phyloP scores from a whole-genome alignment of 1,140 invertebrate genomes.

The Meteorus sp. region DNA sequence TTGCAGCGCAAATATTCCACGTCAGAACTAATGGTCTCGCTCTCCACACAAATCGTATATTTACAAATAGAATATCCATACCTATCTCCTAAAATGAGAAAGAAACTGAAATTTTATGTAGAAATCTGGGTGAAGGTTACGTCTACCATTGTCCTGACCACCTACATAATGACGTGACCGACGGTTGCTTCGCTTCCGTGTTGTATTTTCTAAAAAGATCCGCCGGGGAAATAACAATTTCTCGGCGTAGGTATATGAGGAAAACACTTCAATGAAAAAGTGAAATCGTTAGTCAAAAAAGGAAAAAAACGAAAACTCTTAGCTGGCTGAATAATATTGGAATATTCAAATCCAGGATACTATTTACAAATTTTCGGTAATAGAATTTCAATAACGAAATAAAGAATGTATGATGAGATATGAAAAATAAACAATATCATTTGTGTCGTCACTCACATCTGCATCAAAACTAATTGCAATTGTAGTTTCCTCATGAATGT shows the following conservation, averaged over 20 bases:
- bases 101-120: conserved; percentile 17
- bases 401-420: too few relatives aligned
- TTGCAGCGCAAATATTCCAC: conserved; percentile 41
- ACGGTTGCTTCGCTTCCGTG: conserved; percentile 30
- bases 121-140: conserved; percentile 41
- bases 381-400: too few relatives aligned
- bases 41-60: conserved; percentile 30
- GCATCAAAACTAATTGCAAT: too few relatives aligned
- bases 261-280: conserved; percentile 31
- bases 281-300: conserved; percentile 35
- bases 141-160: conserved; percentile 11
- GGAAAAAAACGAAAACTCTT: too few relatives aligned
- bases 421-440: too few relatives aligned
- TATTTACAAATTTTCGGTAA: too few relatives aligned
- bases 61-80: conserved; percentile 28
- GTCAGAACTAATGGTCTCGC: conserved; percentile 31
- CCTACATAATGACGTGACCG: conserved; percentile 29
- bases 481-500: too few relatives aligned
- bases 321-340: too few relatives aligned
- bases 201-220: too few relatives aligned
- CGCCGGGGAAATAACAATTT: conserved; percentile 19
- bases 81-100: too few relatives aligned
- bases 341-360: too few relatives aligned
- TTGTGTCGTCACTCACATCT: too few relatives aligned
- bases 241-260: not conserved